Evolutionary conservation across 2,797 vertebrate genomes (phyloP).

Genomic region (Megalops cyprinoides): DNA sequence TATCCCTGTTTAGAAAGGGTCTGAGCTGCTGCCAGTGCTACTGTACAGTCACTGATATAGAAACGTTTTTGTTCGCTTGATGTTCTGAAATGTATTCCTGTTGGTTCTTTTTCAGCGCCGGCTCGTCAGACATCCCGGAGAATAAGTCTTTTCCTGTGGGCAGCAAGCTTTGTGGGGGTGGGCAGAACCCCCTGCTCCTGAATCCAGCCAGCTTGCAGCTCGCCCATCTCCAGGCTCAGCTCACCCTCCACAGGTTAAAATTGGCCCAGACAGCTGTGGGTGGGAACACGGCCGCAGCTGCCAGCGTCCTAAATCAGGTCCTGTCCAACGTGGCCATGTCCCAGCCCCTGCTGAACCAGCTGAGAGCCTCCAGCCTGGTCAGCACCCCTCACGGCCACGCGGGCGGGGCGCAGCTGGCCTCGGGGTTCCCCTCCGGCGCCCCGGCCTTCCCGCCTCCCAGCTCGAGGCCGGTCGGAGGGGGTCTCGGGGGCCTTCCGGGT

Average conservation of each 20-base stretch:
- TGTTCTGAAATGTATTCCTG: constrained; percentile 3
- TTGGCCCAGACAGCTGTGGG: constrained; percentile 87
- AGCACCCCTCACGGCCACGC: constrained; percentile 70
- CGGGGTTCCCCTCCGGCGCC: constrained; percentile 72
- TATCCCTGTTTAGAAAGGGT: constrained; percentile 51
- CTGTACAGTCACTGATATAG: not conserved
- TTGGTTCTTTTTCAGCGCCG: constrained; percentile 68
- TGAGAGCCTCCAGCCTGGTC: constrained; percentile 80
- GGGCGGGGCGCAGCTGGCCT: constrained; percentile 55
- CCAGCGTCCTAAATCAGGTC: constrained; percentile 91
- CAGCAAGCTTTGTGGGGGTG: constrained; percentile 55
- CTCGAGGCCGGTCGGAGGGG: constrained; percentile 66
- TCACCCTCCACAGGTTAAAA: constrained; percentile 94
- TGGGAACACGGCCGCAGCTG: constrained; percentile 81
- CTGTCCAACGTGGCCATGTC: constrained; percentile 98
- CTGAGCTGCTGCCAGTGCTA: not conserved
- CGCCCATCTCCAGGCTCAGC: constrained; percentile 96
- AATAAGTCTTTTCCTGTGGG: constrained; percentile 78
- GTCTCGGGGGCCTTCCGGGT: constrained; percentile 66
- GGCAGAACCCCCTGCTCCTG: constrained; percentile 84
- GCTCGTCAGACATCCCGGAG: constrained; percentile 72
- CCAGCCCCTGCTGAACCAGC: constrained; percentile 92
- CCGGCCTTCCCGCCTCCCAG: constrained; percentile 80
- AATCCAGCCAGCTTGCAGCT: constrained; percentile 92
- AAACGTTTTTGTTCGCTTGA: not conserved